phyloP scores from a whole-genome alignment of 2,888 invertebrate genomes.

The Tridacna crocea region DNA sequence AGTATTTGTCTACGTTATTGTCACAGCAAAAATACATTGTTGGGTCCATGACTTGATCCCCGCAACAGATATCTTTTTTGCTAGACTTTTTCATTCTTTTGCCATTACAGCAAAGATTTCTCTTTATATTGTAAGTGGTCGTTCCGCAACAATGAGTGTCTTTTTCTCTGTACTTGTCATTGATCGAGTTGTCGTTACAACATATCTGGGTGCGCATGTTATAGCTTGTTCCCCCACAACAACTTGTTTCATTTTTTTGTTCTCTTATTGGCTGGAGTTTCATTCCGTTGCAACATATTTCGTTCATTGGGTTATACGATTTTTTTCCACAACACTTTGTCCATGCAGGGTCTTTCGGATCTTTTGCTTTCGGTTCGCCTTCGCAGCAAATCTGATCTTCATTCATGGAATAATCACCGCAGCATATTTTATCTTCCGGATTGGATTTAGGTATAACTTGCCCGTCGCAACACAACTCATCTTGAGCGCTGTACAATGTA shows the following conservation, averaged over 20 bases:
- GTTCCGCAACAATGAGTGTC: slow-evolving; percentile 17
- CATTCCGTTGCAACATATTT: slow-evolving; percentile 52
- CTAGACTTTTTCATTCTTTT: neutral
- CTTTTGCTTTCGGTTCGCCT: slow-evolving; percentile 39
- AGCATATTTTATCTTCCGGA: slow-evolving; percentile 24
- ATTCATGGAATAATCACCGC: slow-evolving; percentile 14
- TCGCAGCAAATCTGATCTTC: slow-evolving; percentile 47
- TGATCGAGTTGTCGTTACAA: slow-evolving; percentile 34
- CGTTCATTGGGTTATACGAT: slow-evolving; percentile 35
- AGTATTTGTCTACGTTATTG: neutral
- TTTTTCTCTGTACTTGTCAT: neutral
- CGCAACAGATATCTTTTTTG: neutral
- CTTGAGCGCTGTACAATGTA: slow-evolving; percentile 35
- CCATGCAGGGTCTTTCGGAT: slow-evolving; percentile 24
- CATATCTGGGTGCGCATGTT: slow-evolving; percentile 47
- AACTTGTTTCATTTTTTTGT: slow-evolving; percentile 13
- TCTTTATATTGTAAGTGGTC: neutral
- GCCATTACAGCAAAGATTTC: slow-evolving; percentile 6
- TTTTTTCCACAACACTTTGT: slow-evolving; percentile 46
- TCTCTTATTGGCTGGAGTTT: neutral
- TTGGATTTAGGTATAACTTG: slow-evolving; percentile 6
- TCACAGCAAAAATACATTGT: slow-evolving; percentile 13
- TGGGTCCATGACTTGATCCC: neutral
- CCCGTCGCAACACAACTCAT: slow-evolving; percentile 35
- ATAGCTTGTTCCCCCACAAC: slow-evolving; percentile 44